Base-by-base conservation (phyloP, 1,140 invertebrate genomes). In the Drosophila navojoa region DNA sequence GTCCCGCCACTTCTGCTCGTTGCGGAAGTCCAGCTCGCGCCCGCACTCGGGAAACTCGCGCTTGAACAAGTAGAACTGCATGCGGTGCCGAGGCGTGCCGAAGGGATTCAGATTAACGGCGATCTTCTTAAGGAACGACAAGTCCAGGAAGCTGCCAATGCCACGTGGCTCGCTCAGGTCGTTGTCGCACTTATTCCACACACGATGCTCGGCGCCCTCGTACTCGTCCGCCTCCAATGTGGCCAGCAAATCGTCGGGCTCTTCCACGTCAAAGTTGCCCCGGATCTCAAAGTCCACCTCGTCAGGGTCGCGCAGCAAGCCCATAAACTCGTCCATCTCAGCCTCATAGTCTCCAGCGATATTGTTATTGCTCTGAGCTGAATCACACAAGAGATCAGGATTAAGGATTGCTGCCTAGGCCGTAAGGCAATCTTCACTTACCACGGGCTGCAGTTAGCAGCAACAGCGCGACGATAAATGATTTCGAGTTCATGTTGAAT, bases 31-130 rank as follows among this genome's bases (percentile, higher is more conserved):
- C 40, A 91, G 13, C 47, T 91, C 87, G 0, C 58, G 54, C 2
- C 90, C 90, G 60, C 90, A 91, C 9, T 81, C 59, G 35, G 81
- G 57, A 35, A 81, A 90, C 4, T 77, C 77, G 5, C 71, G 55
- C 32, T 80, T 75, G 52, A 91, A 91, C 22, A 91, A 44, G 53
- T 86, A 91, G 70, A 91, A 91, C 27, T 76, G 72, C 90, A 91
- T 91, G 55, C 76, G 76, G 7, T 79, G 53, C 4, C 71, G 49
- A 6, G 57, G 40, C 15, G 63, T 76, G 7, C 55, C 47, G 10
- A 86, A 91, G 0, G 90, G 90, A 50, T 85, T 82, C 40, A 91
- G 57, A 61, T 91, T 91, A 13, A 61, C 61, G 2, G 77, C 79
- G 52, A 91, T 75, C 53, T 91, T 91, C 57, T 77, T 80, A 5